phyloP scores from a whole-genome alignment of 1,140 invertebrate species.

The Meloidogyne chitwoodi region DNA sequence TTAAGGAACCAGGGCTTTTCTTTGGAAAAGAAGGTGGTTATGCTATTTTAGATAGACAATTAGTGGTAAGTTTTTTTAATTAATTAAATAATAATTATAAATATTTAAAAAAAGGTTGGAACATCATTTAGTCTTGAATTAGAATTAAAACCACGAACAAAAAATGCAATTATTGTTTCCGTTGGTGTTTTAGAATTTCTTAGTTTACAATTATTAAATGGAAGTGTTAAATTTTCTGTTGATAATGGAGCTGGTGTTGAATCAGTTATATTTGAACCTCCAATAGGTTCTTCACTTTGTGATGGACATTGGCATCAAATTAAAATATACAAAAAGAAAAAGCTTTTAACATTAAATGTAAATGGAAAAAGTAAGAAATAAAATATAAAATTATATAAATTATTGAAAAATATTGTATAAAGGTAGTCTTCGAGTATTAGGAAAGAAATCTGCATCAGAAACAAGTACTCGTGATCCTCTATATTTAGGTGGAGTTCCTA shows the following conservation, averaged over 20 bases:
- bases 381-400: too few relatives aligned
- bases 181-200: constrained; percentile 77
- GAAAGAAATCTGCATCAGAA: constrained; percentile 69
- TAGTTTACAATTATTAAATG: constrained; percentile 80
- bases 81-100: background rate
- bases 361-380: constrained; percentile 69
- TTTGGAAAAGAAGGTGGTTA: constrained; percentile 74
- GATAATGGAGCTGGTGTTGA: constrained; percentile 79
- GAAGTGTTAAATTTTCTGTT: constrained; percentile 71
- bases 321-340: constrained; percentile 75
- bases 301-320: constrained; percentile 90
- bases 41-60: constrained; percentile 66
- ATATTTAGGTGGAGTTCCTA: constrained; percentile 80
- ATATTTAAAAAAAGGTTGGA: constrained; percentile 23
- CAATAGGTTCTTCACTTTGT: constrained; percentile 72
- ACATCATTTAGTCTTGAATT: constrained; percentile 73
- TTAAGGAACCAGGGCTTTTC: constrained; percentile 80
- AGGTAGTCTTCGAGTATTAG: constrained; percentile 65
- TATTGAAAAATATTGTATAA: too few relatives aligned
- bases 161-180: constrained; percentile 72
- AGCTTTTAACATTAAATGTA: constrained; percentile 75
- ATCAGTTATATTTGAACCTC: constrained; percentile 70
- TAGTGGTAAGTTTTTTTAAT: constrained; percentile 51
- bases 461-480: constrained; percentile 79
- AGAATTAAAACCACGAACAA: constrained; percentile 79